phyloP scores from a whole-genome alignment of 2,797 vertebrate species.

The Takifugu ocellatus region DNA sequence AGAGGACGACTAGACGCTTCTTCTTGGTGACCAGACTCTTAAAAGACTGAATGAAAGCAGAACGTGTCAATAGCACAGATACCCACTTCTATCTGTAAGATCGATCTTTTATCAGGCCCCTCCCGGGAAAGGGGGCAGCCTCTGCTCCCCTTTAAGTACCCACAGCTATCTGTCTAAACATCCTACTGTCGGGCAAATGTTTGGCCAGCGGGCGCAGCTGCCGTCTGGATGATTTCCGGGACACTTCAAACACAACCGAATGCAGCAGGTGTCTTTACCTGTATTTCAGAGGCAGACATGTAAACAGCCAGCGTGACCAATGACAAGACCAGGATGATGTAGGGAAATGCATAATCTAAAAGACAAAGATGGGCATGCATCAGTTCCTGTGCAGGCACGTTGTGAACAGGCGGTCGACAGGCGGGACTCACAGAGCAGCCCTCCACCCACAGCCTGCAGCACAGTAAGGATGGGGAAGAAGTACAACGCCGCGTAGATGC shows the following conservation, averaged over 20 bases:
- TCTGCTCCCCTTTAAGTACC: too few species aligned
- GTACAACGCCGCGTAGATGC: slow-evolving; percentile 95
- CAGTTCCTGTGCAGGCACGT: not conserved
- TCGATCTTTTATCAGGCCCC: too few species aligned
- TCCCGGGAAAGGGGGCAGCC: too few species aligned
- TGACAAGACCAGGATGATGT: slow-evolving; percentile 93
- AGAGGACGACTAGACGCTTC: slow-evolving; percentile 93
- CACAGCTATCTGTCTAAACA: too few species aligned
- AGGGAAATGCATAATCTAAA: slow-evolving; percentile 96
- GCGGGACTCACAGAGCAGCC: slow-evolving; percentile 89
- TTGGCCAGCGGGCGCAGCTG: too few species aligned
- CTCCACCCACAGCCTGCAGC: slow-evolving; percentile 93
- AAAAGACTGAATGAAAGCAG: slow-evolving; percentile 76
- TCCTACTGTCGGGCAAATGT: too few species aligned
- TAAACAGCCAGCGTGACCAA: slow-evolving; percentile 94
- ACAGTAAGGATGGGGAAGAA: slow-evolving; percentile 96
- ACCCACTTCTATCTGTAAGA: too few species aligned
- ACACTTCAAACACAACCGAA: too few species aligned
- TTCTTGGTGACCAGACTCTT: slow-evolving; percentile 92
- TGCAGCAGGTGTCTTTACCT: slow-evolving; percentile 72
- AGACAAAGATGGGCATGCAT: slow-evolving; percentile 17
- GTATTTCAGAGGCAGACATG: slow-evolving; percentile 97
- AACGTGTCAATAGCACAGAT: not conserved
- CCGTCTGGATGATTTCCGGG: too few species aligned
- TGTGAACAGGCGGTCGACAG: not conserved